These are phyloP conservation scores for Nudaria mundana DNA, from an alignment of 2,888 invertebrate genomes.

Conservation along the genomic window DNA sequence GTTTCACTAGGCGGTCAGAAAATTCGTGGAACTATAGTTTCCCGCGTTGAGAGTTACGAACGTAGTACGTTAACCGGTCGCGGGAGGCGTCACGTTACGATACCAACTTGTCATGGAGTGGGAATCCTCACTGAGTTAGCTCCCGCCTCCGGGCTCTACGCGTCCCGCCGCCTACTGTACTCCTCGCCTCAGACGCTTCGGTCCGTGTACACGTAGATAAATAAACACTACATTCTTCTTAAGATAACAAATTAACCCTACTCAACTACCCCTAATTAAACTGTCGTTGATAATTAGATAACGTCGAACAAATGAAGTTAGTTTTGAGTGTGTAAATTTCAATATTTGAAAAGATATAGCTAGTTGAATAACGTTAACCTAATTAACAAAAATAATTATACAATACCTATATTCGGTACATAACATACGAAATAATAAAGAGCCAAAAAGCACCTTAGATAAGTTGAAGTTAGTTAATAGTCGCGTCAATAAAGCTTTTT, in stretches of 20 bases:
- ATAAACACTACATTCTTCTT: constrained; percentile 37
- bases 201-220: constrained; percentile 27
- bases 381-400: no score
- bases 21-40: constrained; percentile 33
- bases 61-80: constrained; percentile 19
- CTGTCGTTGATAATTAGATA: constrained; percentile 19
- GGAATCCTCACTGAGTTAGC: constrained; percentile 47
- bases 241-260: constrained; percentile 33
- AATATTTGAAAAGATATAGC: no score
- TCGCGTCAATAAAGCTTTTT: no score
- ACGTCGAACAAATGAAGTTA: constrained; percentile 10
- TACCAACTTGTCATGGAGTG: constrained; percentile 57
- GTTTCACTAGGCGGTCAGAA: constrained; percentile 19
- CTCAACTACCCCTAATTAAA: constrained; percentile 33
- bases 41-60: constrained; percentile 30
- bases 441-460: no score
- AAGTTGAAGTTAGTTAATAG: no score
- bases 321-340: constrained; percentile 1
- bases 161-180: constrained; percentile 42
- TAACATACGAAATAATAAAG: no score
- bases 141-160: constrained; percentile 54
- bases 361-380: no score
- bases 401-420: no score
- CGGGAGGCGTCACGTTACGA: constrained; percentile 62
- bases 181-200: constrained; percentile 48